These are phyloP conservation scores for Gymnoscopelus braueri DNA, from an alignment of 2,797 vertebrate genomes.

Conservation along the genomic window DNA sequence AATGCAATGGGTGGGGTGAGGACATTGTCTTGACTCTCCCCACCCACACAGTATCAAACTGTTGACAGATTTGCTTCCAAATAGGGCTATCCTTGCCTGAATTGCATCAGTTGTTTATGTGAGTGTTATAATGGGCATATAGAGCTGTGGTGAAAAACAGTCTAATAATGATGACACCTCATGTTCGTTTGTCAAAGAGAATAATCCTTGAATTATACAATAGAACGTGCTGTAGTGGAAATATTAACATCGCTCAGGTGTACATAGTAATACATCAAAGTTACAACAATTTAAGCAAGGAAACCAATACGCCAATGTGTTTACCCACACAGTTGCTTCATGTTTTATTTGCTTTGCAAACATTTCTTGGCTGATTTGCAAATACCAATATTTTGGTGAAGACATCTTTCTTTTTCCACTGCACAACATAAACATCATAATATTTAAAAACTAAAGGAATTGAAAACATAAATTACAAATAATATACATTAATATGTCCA, in stretches of 20 bases:
- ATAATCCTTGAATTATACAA: constrained; percentile 37
- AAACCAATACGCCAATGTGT: constrained; percentile 7
- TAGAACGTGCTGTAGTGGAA: neutral
- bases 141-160: constrained; percentile 49
- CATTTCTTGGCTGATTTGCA: constrained; percentile 72
- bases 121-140: constrained; percentile 38
- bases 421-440: constrained; percentile 62
- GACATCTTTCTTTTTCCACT: constrained; percentile 54
- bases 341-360: constrained; percentile 76
- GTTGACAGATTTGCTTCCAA: constrained; percentile 3
- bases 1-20: neutral
- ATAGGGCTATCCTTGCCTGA: constrained; percentile 1
- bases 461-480: constrained; percentile 64
- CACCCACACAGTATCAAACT: constrained; percentile 4
- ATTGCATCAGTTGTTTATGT: constrained; percentile 37
- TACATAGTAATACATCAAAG: neutral
- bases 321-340: constrained; percentile 44
- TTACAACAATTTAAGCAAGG: neutral
- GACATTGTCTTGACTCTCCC: constrained; percentile 9
- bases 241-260: neutral
- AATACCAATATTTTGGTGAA: constrained; percentile 66
- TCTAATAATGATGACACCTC: constrained; percentile 36
- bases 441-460: constrained; percentile 60
- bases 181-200: constrained; percentile 16
- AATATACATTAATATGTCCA: constrained; percentile 52